Evolutionary conservation across 53 echinoderm and acorn worm species (phyloP).

Genomic region (Luidia sarsii): DNA sequence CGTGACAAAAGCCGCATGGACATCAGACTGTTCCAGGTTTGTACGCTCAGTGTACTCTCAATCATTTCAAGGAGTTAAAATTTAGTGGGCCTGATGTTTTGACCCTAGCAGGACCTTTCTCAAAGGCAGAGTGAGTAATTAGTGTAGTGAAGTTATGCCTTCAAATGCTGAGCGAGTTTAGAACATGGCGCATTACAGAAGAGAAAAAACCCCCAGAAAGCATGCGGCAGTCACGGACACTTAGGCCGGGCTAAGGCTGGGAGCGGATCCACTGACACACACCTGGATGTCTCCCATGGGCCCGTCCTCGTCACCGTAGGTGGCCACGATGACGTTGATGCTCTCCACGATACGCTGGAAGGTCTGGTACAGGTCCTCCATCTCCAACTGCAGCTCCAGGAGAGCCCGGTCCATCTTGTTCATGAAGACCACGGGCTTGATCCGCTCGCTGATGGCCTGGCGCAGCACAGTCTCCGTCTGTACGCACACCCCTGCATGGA

Average conservation of each 20-base stretch:
- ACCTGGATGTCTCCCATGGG: slow-evolving; percentile 95
- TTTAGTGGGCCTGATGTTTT: no score
- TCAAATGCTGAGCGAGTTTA: no score
- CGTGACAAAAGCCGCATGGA: no score
- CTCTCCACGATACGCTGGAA: slow-evolving; percentile 93
- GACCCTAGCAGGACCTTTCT: no score
- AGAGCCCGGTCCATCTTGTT: slow-evolving; percentile 99
- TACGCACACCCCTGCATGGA: slow-evolving; percentile 86
- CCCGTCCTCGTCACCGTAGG: slow-evolving; percentile 86
- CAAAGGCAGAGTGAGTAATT: no score
- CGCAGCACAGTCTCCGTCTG: slow-evolving; percentile 96
- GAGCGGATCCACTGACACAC: not conserved
- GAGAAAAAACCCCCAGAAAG: not conserved
- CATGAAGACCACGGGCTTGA: slow-evolving; percentile 95
- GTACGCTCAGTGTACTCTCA: no score
- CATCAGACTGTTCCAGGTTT: no score
- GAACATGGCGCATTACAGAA: not conserved
- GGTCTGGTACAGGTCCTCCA: slow-evolving; percentile 87
- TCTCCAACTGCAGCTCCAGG: slow-evolving; percentile 83
- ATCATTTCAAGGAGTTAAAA: no score
- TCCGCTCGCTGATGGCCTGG: slow-evolving; percentile 92
- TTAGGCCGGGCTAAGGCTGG: no score
- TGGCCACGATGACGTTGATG: slow-evolving; percentile 92
- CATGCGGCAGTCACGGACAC: no score
- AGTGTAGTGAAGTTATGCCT: no score